Evolutionary conservation across 1,140 invertebrate species (phyloP).

Genomic region (Drosophila lowei): DNA sequence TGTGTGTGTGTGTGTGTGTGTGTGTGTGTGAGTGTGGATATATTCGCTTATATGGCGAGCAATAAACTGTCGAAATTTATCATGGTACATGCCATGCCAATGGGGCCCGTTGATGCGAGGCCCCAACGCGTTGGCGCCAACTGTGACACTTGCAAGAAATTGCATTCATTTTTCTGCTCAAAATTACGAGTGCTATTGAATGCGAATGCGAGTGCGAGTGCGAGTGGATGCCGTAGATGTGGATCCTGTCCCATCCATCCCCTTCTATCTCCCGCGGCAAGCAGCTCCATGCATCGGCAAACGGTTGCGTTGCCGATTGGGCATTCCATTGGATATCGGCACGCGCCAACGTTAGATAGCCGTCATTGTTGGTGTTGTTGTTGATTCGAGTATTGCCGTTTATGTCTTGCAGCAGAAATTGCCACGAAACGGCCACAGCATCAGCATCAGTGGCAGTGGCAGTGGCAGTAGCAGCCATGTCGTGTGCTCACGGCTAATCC

Average conservation of each 20-base stretch:
- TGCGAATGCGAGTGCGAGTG: slow-evolving; percentile 29
- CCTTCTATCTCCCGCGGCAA: neutral
- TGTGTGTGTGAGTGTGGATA: slow-evolving; percentile 5
- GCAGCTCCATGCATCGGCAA: no score
- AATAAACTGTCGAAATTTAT: slow-evolving; percentile 79
- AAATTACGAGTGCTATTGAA: slow-evolving; percentile 65
- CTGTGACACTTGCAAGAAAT: slow-evolving; percentile 75
- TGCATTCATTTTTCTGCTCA: slow-evolving; percentile 71
- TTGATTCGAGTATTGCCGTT: slow-evolving; percentile 13
- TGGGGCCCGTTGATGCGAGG: slow-evolving; percentile 26
- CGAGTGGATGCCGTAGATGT: slow-evolving; percentile 16
- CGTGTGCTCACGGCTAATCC: slow-evolving; percentile 70
- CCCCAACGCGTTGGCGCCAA: slow-evolving; percentile 78
- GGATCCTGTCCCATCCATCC: slow-evolving; percentile 18
- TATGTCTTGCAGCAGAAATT: slow-evolving; percentile 24
- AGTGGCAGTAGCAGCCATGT: slow-evolving; percentile 19
- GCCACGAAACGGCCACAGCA: slow-evolving; percentile 12
- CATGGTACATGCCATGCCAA: slow-evolving; percentile 48
- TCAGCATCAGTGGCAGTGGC: slow-evolving; percentile 24
- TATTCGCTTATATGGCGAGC: slow-evolving; percentile 43
- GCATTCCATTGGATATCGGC: slow-evolving; percentile 66
- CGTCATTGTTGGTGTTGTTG: slow-evolving; percentile 32
- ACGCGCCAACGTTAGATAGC: slow-evolving; percentile 72
- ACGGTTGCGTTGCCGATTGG: slow-evolving; percentile 60
- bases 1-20: no score